Percentiles rank a stretch among this genome's conserved stretches.
phyloP scores from a whole-genome alignment of 1,140 invertebrate genomes.

The Micrasema longulum region DNA sequence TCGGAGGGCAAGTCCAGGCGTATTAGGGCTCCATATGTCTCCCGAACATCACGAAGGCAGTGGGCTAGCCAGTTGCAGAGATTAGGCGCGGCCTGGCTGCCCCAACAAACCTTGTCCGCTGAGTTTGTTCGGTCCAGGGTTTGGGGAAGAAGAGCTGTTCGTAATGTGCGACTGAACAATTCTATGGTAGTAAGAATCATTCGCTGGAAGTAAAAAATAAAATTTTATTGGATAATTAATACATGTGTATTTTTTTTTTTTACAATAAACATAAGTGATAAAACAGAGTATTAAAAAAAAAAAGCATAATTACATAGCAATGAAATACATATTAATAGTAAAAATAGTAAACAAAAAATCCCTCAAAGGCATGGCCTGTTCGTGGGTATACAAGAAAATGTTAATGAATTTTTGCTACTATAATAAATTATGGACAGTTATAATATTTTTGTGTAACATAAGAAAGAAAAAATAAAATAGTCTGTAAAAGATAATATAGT shows the following conservation, averaged over 20 bases:
- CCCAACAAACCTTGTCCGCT: slow-evolving; percentile 61
- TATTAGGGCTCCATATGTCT: slow-evolving; percentile 77
- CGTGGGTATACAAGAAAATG: no score
- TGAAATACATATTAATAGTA: no score
- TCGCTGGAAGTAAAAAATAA: slow-evolving; percentile 59
- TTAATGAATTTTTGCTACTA: background rate
- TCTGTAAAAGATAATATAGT: no score
- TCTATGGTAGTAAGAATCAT: slow-evolving; percentile 77
- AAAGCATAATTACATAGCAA: no score
- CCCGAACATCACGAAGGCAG: slow-evolving; percentile 79
- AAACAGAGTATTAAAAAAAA: no score
- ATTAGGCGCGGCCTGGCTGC: slow-evolving; percentile 65
- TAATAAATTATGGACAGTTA: background rate
- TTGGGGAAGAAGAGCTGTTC: slow-evolving; percentile 75
- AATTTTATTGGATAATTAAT: slow-evolving; percentile 32
- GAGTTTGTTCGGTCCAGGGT: slow-evolving; percentile 58
- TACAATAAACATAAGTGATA: no score
- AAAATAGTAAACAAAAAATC: no score
- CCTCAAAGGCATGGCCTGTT: no score
- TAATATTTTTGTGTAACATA: no score
- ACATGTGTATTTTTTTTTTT: no score
- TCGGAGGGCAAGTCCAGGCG: slow-evolving; percentile 84
- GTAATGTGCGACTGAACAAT: slow-evolving; percentile 74
- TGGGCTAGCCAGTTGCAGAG: slow-evolving; percentile 82
- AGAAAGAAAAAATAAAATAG: no score